Base-by-base conservation (phyloP, 2,113 vertebrate genomes). In the Amia ocellicauda region DNA sequence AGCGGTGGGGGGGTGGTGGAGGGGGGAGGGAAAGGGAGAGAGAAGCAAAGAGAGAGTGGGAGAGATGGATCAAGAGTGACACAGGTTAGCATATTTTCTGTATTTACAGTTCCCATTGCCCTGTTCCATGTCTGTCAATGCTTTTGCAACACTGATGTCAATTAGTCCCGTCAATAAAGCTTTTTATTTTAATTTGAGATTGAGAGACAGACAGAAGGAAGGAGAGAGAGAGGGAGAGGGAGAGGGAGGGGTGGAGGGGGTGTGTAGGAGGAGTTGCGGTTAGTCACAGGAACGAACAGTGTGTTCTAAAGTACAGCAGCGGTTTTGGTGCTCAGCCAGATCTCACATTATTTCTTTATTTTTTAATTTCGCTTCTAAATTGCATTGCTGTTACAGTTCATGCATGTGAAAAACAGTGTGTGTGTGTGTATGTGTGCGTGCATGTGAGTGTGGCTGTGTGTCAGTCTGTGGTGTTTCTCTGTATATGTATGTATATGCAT, bases 241-340 rank as follows among this genome's bases (percentile, higher is more conserved):
- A n/a, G n/a, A n/a, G n/a, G n/a, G n/a, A n/a, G n/a, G n/a, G n/a
- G n/a, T n/a, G n/a, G n/a, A n/a, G n/a, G n/a, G n/a, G n/a, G n/a
- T n/a, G n/a, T n/a, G n/a, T n/a, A n/a, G n/a, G n/a, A n/a, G 77
- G 71, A 78, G 58, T 36, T 87, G 85, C 70, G 85, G 87, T 88
- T 77, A 80, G 63, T 42, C 63, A 74, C 76, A 72, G 76, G 73
- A 83, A 78, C 69, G 69, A 63, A 63, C 72, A 82, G 81, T 84
- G 81, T 70, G 71, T 78, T 69, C 78, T 84, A 70, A 74, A 78
- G 64, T 41, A 50, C 61, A 65, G 52, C 23, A 56, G 73, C 29
- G 74, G 78, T 85, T 80, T 75, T 60, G 55, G 69, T 19, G 23
- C 52, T 28, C 43, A 29, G 50, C 63, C 47, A 49, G 29, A 22